Conservation (phyloP, 2,797 vertebrate genomes). For the Melanotaenia nigrans region DNA sequence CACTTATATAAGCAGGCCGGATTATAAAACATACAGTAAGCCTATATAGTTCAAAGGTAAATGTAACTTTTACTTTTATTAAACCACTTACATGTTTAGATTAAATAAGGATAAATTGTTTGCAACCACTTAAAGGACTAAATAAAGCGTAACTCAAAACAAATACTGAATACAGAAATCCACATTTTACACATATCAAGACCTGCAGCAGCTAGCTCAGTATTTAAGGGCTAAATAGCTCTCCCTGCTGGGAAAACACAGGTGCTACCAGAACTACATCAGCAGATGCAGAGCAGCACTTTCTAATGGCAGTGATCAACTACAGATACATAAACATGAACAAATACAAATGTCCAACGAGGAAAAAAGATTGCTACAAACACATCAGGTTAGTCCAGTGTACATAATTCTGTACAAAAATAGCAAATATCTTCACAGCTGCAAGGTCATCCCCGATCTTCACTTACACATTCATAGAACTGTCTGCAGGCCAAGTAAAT, state of each 20-base stretch:
- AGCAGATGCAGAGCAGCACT: conserved; percentile 38
- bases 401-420: conserved; percentile 64
- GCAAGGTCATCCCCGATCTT: conserved; percentile 31
- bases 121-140: conserved; percentile 40
- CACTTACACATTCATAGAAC: conserved; percentile 14
- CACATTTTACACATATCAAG: conserved; percentile 26
- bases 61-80: conserved; percentile 25
- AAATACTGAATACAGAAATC: conserved; percentile 41
- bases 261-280: conserved; percentile 53
- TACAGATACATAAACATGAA: conserved; percentile 41
- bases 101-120: conserved; percentile 29
- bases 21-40: conserved; percentile 23
- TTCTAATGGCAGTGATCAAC: conserved; percentile 80
- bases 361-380: conserved; percentile 55
- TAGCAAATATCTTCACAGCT: conserved; percentile 62
- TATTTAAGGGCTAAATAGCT: conserved; percentile 53
- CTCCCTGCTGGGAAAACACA: conserved; percentile 67
- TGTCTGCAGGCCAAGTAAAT: conserved; percentile 22
- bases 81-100: conserved; percentile 37
- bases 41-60: conserved; percentile 25
- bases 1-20: conserved; percentile 35
- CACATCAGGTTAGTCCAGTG: conserved; percentile 74
- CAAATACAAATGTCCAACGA: conserved; percentile 45
- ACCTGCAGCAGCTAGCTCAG: conserved; percentile 54
- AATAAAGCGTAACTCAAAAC: conserved; percentile 53